phyloP scores from a whole-genome alignment of 2,888 invertebrate species.

The Rhagium mordax region DNA sequence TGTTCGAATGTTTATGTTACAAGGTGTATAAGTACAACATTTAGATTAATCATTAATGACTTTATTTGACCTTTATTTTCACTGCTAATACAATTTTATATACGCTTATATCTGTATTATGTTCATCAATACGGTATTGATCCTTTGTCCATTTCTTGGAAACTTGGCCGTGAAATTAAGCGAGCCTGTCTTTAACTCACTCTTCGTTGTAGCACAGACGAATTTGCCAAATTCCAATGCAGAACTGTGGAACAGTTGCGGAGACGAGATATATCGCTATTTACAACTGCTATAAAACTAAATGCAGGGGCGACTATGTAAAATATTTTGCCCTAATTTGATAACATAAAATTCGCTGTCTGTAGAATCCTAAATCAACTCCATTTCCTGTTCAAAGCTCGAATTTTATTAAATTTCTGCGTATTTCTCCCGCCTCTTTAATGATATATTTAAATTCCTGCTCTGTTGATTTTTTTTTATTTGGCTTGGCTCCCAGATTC shows the following conservation, averaged over 20 bases:
- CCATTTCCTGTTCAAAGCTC: not conserved
- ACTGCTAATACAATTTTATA: no score
- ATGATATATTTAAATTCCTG: constrained; percentile 12
- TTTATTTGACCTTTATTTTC: no score
- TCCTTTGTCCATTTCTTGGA: not conserved
- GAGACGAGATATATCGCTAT: no score
- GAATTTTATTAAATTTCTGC: constrained; percentile 7
- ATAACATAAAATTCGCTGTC: not conserved
- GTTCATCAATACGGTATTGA: no score
- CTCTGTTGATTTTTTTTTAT: constrained; percentile 15
- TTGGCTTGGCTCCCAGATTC: not conserved
- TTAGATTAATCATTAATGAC: no score
- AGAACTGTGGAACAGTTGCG: not conserved
- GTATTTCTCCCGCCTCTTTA: not conserved
- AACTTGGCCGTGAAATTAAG: not conserved
- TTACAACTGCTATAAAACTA: not conserved
- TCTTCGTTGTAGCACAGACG: no score
- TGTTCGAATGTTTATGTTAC: no score
- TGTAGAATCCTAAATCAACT: constrained; percentile 12
- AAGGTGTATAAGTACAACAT: no score
- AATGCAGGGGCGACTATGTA: not conserved
- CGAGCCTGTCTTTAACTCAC: not conserved
- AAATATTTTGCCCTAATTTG: not conserved
- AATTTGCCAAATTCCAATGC: not conserved
- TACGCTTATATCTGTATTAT: no score